Conservation (phyloP, 2,888 invertebrate species). For the Rhopalosiphum nymphaeae region DNA sequence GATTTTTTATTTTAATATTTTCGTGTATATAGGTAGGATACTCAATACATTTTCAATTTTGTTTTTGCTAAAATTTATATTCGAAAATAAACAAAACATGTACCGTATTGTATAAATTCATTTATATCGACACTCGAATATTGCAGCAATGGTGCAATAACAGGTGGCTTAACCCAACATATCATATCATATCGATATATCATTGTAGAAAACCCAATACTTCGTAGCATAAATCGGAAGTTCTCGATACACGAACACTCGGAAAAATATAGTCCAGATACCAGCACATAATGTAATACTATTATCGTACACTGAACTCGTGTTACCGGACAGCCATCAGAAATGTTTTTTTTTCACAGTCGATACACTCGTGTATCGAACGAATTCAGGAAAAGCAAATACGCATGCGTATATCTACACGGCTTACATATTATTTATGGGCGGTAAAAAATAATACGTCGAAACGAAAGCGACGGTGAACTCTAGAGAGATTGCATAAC, state of each 20-base stretch:
- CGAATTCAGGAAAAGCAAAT: background rate
- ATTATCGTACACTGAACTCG: background rate
- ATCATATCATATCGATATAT: background rate
- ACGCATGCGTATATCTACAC: background rate
- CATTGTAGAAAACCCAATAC: background rate
- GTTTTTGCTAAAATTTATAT: background rate
- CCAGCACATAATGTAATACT: background rate
- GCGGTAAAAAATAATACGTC: slow-evolving; percentile 12
- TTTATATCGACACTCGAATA: background rate
- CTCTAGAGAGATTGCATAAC: slow-evolving; percentile 42
- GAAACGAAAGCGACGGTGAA: slow-evolving; percentile 52
- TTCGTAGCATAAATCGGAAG: background rate
- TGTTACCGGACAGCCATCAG: background rate
- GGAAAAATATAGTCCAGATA: background rate
- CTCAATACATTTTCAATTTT: background rate
- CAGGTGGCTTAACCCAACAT: background rate
- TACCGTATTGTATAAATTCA: no score
- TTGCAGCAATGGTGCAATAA: background rate
- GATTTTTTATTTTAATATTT: background rate
- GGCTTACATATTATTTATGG: background rate
- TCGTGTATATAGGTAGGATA: background rate
- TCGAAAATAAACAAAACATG: background rate
- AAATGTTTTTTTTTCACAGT: background rate
- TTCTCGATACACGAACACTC: background rate
- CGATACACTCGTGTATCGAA: background rate